phyloP scores from a whole-genome alignment of 2,797 vertebrate species.

The Myotis findleyi region DNA sequence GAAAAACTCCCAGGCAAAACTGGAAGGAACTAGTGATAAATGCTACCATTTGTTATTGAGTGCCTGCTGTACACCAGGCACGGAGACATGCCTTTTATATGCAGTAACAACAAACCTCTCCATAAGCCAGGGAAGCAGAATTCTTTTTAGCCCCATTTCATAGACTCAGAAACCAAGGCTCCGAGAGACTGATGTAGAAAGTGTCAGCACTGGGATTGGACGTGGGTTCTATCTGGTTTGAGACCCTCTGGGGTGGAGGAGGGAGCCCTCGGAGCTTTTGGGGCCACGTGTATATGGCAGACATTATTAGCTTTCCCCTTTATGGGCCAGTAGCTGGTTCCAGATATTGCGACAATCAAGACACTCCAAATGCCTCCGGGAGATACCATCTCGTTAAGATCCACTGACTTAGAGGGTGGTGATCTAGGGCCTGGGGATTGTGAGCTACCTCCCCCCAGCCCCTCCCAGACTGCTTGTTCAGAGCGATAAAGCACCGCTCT shows the following conservation, averaged over 20 bases:
- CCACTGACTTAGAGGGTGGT: background rate
- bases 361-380: fast-evolving
- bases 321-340: background rate
- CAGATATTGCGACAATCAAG: background rate
- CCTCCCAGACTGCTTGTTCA: background rate
- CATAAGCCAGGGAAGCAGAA: background rate
- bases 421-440: background rate
- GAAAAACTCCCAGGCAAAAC: background rate
- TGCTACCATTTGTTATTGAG: background rate
- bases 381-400: background rate
- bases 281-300: background rate
- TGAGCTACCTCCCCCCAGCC: background rate
- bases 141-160: background rate
- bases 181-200: background rate
- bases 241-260: background rate
- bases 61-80: background rate
- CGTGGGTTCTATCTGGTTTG: background rate
- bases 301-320: background rate
- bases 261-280: background rate
- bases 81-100: background rate
- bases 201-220: background rate
- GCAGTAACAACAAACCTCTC: background rate
- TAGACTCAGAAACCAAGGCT: background rate
- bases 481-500: fast-evolving
- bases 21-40: background rate